Base-by-base conservation (phyloP, 2,888 invertebrate species). In the Xestoiulus laeticollis region DNA sequence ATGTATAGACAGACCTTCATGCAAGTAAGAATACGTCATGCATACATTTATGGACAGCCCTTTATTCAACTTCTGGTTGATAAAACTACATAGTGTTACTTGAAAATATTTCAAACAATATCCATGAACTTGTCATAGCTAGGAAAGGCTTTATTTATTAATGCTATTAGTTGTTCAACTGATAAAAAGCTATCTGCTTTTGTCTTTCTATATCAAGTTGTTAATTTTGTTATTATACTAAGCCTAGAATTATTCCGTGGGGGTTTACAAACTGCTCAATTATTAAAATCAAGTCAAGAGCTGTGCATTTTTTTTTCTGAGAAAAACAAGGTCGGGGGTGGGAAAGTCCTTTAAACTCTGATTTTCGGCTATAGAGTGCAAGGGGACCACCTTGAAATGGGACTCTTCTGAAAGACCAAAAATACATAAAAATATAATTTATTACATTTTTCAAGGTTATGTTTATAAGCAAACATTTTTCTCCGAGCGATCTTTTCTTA, bases 251-350 rank as follows among this genome's bases (percentile, higher is more conserved):
- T 68, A 26, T 68, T 68, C 48, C 26, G 68, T 68, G 68, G 68
- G 68, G 68, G 68, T 68, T 68, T 68, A 68, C 68, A 68, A 68
- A 68, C 68, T 68, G 68, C 68, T 26, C 68, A 68, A 68, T 68
- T 68, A 68, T 68, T 68, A 68, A 68, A 68, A 68, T 68, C 68
- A 68, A n/a, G 68, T 26, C 26, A 68, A 68, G 68, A 26, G 68
- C 26, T 26, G 12, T 68, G 68, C 68, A 68, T 68, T 26, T 26
- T 68, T 68, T 68, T 68, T 68, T 26, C 22, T 1, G 19, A 26
- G 26, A 68, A 68, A 68, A 68, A 8, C 26, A 68, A 26, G 68
- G 26, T 26, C 26, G 68, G 68, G 68, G 68, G 26, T 26, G 68
- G 59, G 26, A 68, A 68, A 26, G 26, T 26, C 68, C 26, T 68